These are phyloP conservation scores for Phyllostomus hastatus DNA, from an alignment of 2,113 vertebrate genomes.

Conservation along the genomic window DNA sequence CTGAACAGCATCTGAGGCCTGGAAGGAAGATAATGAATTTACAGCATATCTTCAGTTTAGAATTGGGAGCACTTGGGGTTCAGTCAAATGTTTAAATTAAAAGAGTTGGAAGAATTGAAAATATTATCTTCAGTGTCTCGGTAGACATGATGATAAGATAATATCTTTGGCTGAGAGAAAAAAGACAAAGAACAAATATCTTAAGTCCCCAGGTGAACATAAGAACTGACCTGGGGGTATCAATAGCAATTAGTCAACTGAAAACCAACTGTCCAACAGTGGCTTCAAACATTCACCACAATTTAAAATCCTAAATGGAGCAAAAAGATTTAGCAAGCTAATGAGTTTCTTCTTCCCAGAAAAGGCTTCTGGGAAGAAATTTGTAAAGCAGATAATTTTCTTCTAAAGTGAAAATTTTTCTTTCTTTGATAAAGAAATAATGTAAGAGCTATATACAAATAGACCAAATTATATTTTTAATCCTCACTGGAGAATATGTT, in stretches of 20 bases:
- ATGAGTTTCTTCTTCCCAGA: conserved; percentile 32
- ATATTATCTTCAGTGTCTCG: neutral
- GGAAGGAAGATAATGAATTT: neutral
- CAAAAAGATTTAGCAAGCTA: conserved; percentile 42
- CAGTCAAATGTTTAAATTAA: neutral
- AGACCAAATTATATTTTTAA: too few relatives aligned
- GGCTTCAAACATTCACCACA: conserved; percentile 19
- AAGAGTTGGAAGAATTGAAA: neutral
- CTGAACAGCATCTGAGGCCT: neutral
- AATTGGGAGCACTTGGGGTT: neutral
- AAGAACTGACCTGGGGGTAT: neutral
- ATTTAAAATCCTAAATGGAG: conserved; percentile 46
- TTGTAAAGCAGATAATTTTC: neutral
- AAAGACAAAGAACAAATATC: neutral
- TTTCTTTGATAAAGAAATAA: neutral
- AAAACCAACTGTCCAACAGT: neutral
- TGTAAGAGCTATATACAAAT: neutral
- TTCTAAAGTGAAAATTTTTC: neutral
- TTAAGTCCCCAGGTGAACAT: neutral
- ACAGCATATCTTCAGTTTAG: neutral
- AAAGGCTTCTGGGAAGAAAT: conserved; percentile 33
- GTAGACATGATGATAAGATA: neutral
- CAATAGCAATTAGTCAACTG: conserved; percentile 22
- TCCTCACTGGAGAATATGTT: too few relatives aligned
- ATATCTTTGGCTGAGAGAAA: neutral